Base-by-base conservation (phyloP, 2,113 vertebrate species). In the Astur gentilis region DNA sequence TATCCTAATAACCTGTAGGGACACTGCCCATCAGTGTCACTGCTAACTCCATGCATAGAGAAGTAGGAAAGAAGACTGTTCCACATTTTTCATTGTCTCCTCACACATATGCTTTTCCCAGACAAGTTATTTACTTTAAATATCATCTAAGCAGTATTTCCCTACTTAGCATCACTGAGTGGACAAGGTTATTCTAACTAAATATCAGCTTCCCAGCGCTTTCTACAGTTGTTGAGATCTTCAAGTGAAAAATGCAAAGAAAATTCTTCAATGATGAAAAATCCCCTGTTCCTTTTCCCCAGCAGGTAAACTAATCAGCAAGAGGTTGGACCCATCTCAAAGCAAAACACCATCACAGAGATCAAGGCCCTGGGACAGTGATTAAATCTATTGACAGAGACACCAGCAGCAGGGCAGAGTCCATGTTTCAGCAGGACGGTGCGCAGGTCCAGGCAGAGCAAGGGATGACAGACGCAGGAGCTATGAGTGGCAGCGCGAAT, bases 361-460 rank as follows among this genome's bases (percentile, higher is more conserved):
- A 29, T 32, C 47, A 73, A 42, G 40, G 75, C 44, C 67, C 9
- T 1, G 1, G 16, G 18, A 34, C 7, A 38, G 14, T 1, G 15
- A 69, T 31, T 32, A n/a, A 14, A 73, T 69, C 10, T 93, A 19
- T 45, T 49, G 61, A 36, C 61, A 62, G 10, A 61, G 54, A 21
- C 42, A 36, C 9, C 9, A 1, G 73, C 66, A 47, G 27, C 9
- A 3, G 52, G 47, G 73, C 67, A 80, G 70, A 76, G 82, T 57
- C 62, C 44, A 7, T 10, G 44, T 26, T 42, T 58, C 1, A 5
- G 55, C 73, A 40, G 76, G 62, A n/a, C 0, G 1, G 11, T 3
- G 23, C 7, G 13, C 6, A 5, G 31, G n/a, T 61, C 83, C 52
- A 1, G 36, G 62, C 18, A 36, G 66, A 36, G 32, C 26, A 27